Base-by-base conservation (phyloP, 2,888 invertebrate genomes). In the Leucoma salicis region DNA sequence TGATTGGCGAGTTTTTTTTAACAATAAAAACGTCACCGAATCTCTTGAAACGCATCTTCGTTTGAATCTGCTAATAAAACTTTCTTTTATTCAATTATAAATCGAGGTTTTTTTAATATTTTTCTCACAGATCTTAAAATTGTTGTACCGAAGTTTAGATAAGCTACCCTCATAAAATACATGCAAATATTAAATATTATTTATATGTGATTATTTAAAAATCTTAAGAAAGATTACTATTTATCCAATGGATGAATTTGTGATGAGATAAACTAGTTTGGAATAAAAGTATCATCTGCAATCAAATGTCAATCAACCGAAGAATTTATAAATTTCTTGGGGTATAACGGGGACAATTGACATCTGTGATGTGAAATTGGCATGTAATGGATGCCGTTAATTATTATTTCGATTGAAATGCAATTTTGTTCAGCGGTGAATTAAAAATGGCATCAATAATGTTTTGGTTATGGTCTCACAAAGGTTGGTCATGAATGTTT, bases 1-100 rank as follows among this genome's bases (percentile, higher is more conserved):
- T 87, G 88, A 89, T 89, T 86, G 85, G 87, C 76, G 55, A 81
- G 74, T 74, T 85, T 83, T 82, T 81, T 74, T 63, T 62, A 57
- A 47, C 44, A 66, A 73, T 64, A 64, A 67, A 78, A 72, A 72
- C 49, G 67, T 74, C 72, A 63, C 65, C 64, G 68, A 78, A 81
- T 83, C 81, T 78, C 78, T 80, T 73, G 63, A 80, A 78, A 79
- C 59, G 67, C 66, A 76, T 82, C 81, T 78, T 53, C 67, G 70
- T 66, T 77, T 68, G 64, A 73, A 70, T 57, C 69, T 62, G 60
- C 49, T 66, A 77, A 76, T 71, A 75, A 70, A 71, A 74, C 56
- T 67, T 63, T 46, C 57, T 70, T 63, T 72, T 68, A 71, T 76
- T 66, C 61, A 49, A 67, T 71, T 66, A 65, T 63, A 61, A 71